These are phyloP conservation scores for Belonocnema kinseyi DNA, from an alignment of 1,140 invertebrate genomes.

Conservation along the genomic window DNA sequence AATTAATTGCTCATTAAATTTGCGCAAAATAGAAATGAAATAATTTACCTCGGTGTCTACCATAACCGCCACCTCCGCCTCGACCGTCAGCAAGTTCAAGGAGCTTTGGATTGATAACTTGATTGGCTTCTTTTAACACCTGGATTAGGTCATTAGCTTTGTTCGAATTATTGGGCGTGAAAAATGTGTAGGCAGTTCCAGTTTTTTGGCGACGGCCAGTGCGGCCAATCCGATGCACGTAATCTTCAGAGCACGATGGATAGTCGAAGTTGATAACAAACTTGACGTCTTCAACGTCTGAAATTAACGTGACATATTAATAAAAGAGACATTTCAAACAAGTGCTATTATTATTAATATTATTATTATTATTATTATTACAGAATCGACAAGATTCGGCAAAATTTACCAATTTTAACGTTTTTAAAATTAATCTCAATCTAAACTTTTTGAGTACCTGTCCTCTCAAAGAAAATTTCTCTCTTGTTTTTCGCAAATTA, in stretches of 20 bases:
- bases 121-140: constrained; percentile 96
- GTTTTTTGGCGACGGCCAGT: constrained; percentile 96
- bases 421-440: background rate
- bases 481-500: background rate
- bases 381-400: background rate
- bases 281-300: constrained; percentile 99
- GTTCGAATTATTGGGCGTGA: constrained; percentile 93
- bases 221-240: constrained; percentile 99
- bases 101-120: constrained; percentile 88
- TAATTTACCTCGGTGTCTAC: constrained; percentile 66
- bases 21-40: background rate
- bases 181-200: constrained; percentile 99
- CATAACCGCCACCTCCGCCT: constrained; percentile 63
- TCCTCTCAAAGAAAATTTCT: background rate
- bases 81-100: constrained; percentile 79
- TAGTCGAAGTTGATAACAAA: constrained; percentile 99
- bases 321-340: background rate
- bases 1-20: too few relatives aligned
- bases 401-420: constrained; percentile 14
- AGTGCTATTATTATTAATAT: background rate
- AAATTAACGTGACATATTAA: constrained; percentile 64
- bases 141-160: constrained; percentile 95
- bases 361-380: too few relatives aligned
- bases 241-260: constrained; percentile 99
- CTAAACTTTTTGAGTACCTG: background rate